Evolutionary conservation across 1,140 invertebrate species (phyloP).

Genomic region (Microplitis demolitor): DNA sequence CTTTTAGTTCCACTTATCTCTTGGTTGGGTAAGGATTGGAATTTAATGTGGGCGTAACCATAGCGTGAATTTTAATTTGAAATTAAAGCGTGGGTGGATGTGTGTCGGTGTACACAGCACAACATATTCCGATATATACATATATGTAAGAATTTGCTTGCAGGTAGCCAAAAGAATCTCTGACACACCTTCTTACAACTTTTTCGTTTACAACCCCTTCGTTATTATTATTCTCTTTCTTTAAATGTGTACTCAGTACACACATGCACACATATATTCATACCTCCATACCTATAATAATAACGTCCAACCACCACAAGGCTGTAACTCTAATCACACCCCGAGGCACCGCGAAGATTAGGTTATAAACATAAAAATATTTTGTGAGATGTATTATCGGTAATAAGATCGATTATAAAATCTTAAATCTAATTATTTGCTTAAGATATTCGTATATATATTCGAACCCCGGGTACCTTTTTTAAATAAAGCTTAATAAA

Average conservation of each 20-base stretch:
- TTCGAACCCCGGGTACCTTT: too few species aligned
- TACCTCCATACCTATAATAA: neutral
- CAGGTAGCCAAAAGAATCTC: constrained; percentile 38
- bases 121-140: neutral
- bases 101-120: neutral
- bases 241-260: neutral
- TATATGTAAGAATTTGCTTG: constrained; percentile 16
- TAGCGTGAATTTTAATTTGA: constrained; percentile 52
- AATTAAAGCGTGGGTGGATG: constrained; percentile 44
- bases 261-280: neutral
- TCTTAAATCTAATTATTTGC: constrained; percentile 6
- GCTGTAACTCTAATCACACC: neutral
- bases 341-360: neutral
- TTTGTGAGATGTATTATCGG: neutral
- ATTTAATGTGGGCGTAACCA: constrained; percentile 37
- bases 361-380: neutral
- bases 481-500: neutral
- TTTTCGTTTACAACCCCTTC: constrained; percentile 10
- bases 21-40: constrained; percentile 1
- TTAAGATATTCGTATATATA: neutral
- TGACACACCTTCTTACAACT: constrained; percentile 34
- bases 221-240: constrained; percentile 13
- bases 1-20: neutral
- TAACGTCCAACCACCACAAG: neutral
- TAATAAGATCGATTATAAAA: constrained; percentile 8